Base-by-base conservation (phyloP, 1,140 invertebrate species). In the Pemphigus obesinymphae region DNA sequence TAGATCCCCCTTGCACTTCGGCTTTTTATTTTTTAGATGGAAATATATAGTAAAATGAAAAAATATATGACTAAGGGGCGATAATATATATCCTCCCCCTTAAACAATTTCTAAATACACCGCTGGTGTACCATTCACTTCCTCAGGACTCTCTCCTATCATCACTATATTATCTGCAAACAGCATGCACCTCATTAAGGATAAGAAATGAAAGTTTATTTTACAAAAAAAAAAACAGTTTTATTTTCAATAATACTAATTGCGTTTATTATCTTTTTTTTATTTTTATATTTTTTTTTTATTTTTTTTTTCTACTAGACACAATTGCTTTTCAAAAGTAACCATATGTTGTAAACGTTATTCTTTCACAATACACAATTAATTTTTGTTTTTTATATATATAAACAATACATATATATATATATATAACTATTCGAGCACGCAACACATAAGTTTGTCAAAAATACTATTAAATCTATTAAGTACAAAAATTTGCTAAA, bases 401-500 rank as follows among this genome's bases (percentile, higher is more conserved):
- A 13, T 53, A n/a, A n/a, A n/a, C n/a, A n/a, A 15, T 66, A 29
- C 26, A 23, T 45, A 26, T 61, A 63, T 55, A 58, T 37, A 23
- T 45, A 26, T 61, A 63, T 55, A 58, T 37, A 55, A 58, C 50
- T 80, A 80, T 80, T 63, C 34, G 50, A 80, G 76, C 37, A 80
- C 76, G 11, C 55, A 80, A 80, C 76, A 61, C 23, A 8, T 45
- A 80, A 63, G 55, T 61, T 80, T 80, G 55, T 61, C 58, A 80
- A 80, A 61, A 80, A 29, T 80, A 80, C 23, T 80, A 80, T 72
- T 70, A 70, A 45, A 72, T 26, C 75, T 80, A 80, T 80, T 80
- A 80, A 80, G 75, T 80, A 80, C 75, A 80, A 80, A 80, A 80
- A 80, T 80, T 80, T 80, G 75, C 75, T 80, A 80, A 43, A 80